Evolutionary conservation across 2,888 invertebrate species (phyloP).

Genomic region (Ormyrus rosae): DNA sequence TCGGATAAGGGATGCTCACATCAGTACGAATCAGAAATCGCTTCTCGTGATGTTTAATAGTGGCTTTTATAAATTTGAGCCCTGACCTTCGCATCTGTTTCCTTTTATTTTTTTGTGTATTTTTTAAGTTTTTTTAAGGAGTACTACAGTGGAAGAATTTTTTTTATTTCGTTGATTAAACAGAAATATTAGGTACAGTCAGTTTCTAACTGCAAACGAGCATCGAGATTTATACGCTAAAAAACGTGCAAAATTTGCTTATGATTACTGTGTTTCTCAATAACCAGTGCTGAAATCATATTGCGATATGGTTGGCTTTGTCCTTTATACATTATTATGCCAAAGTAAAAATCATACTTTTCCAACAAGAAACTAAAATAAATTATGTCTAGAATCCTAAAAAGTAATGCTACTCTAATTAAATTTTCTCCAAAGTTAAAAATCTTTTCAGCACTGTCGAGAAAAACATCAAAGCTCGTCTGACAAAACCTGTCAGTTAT

Average conservation of each 20-base stretch:
- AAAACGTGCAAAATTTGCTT: constrained; percentile 9
- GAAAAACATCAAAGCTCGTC: constrained; percentile 14
- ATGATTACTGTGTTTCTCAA: not conserved
- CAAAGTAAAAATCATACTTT: not conserved
- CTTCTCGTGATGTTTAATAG: constrained; percentile 36
- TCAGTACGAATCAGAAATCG: constrained; percentile 16
- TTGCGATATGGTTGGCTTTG: too few species aligned
- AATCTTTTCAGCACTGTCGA: constrained; percentile 2
- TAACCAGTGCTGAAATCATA: not conserved
- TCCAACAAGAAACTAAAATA: not conserved
- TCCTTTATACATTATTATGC: not conserved
- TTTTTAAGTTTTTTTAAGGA: constrained; percentile 28
- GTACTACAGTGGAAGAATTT: constrained; percentile 49
- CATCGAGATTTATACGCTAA: constrained; percentile 13
- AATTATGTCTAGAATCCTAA: not conserved
- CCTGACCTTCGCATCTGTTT: constrained; percentile 27
- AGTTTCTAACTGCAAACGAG: constrained; percentile 41
- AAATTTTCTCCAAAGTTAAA: not conserved
- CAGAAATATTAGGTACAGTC: constrained; percentile 49
- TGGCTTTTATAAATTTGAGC: constrained; percentile 30
- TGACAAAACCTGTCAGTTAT: constrained; percentile 23
- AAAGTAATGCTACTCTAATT: not conserved
- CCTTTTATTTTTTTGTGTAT: constrained; percentile 15
- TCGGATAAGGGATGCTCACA: constrained; percentile 25
- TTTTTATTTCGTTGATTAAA: constrained; percentile 36